Conservation (phyloP, 92 coral and sea anemone species). For the Parazoanthus swiftii region DNA sequence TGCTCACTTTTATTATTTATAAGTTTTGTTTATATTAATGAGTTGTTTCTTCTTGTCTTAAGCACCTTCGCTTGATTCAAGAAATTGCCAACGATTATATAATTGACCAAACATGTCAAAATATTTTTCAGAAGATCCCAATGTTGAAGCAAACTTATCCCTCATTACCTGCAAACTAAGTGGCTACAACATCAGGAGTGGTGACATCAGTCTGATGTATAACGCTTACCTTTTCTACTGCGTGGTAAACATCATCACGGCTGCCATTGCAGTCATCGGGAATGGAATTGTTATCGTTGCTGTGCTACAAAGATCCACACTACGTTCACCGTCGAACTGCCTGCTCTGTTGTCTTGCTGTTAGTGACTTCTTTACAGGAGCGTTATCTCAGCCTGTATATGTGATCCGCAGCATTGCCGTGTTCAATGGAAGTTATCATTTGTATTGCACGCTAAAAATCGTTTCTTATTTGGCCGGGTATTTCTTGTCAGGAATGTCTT, state of each 20-base stretch:
- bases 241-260: neutral
- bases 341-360: conserved; percentile 40
- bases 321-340: conserved; percentile 35
- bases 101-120: no score
- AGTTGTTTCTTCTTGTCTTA: no score
- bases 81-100: no score
- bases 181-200: neutral
- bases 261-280: conserved; percentile 29
- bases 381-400: neutral
- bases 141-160: neutral
- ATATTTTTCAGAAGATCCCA: neutral
- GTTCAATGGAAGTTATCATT: neutral
- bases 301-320: conserved; percentile 1
- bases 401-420: neutral
- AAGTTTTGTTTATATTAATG: no score
- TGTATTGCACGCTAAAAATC: neutral
- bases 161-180: neutral
- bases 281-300: conserved; percentile 39
- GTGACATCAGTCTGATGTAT: neutral
- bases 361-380: conserved; percentile 29
- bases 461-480: neutral
- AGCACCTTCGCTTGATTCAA: no score
- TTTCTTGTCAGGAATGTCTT: neutral
- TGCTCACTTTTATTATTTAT: no score
- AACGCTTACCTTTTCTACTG: neutral